Conservation (phyloP, 1,140 invertebrate species). For the Drosophila melanica region DNA sequence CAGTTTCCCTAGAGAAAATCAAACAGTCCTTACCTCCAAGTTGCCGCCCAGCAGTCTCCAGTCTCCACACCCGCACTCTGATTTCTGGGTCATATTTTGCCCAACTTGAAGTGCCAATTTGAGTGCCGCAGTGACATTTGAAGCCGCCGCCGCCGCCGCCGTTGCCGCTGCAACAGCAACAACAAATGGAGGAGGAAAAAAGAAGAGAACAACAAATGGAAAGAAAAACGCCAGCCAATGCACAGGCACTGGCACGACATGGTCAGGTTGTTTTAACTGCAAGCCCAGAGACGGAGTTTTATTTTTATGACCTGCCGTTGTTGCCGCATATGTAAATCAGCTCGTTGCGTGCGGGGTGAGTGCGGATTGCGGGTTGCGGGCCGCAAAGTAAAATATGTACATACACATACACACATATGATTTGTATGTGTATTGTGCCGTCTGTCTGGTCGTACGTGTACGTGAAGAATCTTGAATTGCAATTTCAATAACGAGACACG, state of each 20-base stretch:
- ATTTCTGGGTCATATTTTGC: slow-evolving; percentile 77
- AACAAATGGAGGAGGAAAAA: slow-evolving; percentile 13
- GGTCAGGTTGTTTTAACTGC: slow-evolving; percentile 75
- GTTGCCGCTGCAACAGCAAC: slow-evolving; percentile 36
- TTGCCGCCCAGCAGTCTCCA: slow-evolving; percentile 55
- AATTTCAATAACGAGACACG: slow-evolving; percentile 80
- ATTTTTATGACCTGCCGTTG: slow-evolving; percentile 61
- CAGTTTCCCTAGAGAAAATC: slow-evolving; percentile 65
- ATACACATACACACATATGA: neutral
- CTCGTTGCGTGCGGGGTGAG: slow-evolving; percentile 42
- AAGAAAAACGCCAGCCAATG: slow-evolving; percentile 32
- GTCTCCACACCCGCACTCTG: slow-evolving; percentile 33
- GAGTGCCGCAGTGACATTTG: slow-evolving; percentile 66
- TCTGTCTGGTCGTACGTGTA: slow-evolving; percentile 44
- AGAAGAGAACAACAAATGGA: slow-evolving; percentile 48
- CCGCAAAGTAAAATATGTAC: neutral
- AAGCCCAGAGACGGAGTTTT: slow-evolving; percentile 44
- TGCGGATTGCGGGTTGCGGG: neutral
- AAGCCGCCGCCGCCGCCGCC: slow-evolving; percentile 64
- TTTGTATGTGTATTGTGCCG: neutral
- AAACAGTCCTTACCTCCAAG: slow-evolving; percentile 19
- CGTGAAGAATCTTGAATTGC: slow-evolving; percentile 80
- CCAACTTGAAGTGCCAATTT: slow-evolving; percentile 62
- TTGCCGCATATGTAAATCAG: slow-evolving; percentile 71
- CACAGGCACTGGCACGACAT: slow-evolving; percentile 54